These are phyloP conservation scores for Blastobasis lacticolella DNA, from an alignment of 2,888 invertebrate species.

Conservation along the genomic window DNA sequence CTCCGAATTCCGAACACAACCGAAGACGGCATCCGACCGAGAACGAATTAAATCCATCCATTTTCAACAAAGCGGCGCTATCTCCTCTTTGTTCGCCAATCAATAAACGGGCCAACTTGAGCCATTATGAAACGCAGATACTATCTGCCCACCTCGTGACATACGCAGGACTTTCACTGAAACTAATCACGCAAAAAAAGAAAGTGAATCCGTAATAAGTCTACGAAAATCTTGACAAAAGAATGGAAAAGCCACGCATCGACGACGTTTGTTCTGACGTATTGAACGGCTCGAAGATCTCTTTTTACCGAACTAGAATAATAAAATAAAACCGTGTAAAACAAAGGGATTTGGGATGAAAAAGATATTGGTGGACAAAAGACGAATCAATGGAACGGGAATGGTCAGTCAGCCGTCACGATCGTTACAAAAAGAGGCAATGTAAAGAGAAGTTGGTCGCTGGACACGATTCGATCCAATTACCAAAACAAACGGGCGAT, in stretches of 20 bases:
- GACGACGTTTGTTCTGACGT: too few species aligned
- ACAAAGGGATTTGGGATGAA: too few species aligned
- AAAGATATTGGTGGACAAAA: too few species aligned
- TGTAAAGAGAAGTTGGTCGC: too few species aligned
- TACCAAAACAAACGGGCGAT: not conserved
- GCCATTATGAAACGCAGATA: constrained; percentile 7
- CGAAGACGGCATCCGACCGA: constrained; percentile 15
- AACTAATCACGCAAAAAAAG: constrained; percentile 1
- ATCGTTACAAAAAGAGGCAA: not conserved
- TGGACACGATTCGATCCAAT: not conserved
- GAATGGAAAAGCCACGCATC: constrained; percentile 1
- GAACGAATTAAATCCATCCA: constrained; percentile 20
- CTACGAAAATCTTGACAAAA: not conserved
- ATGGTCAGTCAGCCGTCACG: constrained; percentile 2
- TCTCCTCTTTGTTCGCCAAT: constrained; percentile 15
- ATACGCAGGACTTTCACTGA: constrained; percentile 18
- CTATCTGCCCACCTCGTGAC: constrained; percentile 12
- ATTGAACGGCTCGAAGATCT: too few species aligned
- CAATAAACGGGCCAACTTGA: constrained; percentile 14
- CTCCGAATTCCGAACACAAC: constrained; percentile 12
- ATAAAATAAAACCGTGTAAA: too few species aligned
- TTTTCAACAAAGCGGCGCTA: constrained; percentile 13
- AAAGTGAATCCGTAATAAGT: too few species aligned
- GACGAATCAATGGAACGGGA: not conserved
- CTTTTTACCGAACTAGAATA: too few species aligned